Base-by-base conservation (phyloP, 2,797 vertebrate species). In the Mico argentatus region DNA sequence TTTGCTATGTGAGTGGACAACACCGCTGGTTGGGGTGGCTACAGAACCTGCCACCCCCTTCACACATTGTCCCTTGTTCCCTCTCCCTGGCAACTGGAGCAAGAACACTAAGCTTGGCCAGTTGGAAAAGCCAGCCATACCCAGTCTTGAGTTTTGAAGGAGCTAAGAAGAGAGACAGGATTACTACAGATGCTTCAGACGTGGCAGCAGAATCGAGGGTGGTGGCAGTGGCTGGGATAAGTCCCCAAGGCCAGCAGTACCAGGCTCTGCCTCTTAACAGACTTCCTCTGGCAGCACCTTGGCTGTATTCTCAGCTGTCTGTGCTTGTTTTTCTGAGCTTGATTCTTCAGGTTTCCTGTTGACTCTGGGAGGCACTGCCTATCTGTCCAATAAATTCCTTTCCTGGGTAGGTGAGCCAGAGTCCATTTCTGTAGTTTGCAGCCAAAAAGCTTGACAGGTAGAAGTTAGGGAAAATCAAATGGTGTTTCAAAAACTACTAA, bases 391-490 rank as follows among this genome's bases (percentile, higher is more conserved):
- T 30, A 33, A 22, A 88, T 46, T 75, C 95, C 75, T 80, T 79
- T 30, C 79, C 48, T 67, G 87, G 11, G 59, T 39, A 36, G 79
- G 52, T 81, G 85, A 93, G 87, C 90, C 88, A 77, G 87, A 93
- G 75, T 95, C 96, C 64, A 14, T 59, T 11, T 41, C n/a, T n/a
- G 6, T 67, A 70, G 33, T 88, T 75, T 72, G 85, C 22, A 82
- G 33, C 75, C 5, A 1, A 27, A 27, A 46, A 11, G 13, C 11
- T 44, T n/a, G n/a, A 30, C 24, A 20, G 26, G 41, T 41, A 14
- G 79, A 80, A 14, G 55, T 67, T 24, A 7, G 24, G 41, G 48
- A 55, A 59, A 41, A 24, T 2, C 46, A 64, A 4, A 55, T 6
- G 27, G 33, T 2, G 13, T 64, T 70, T 39, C 33, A 41, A 81